These are phyloP conservation scores for Idaea biselata DNA, from an alignment of 2,888 invertebrate genomes.

Conservation along the genomic window DNA sequence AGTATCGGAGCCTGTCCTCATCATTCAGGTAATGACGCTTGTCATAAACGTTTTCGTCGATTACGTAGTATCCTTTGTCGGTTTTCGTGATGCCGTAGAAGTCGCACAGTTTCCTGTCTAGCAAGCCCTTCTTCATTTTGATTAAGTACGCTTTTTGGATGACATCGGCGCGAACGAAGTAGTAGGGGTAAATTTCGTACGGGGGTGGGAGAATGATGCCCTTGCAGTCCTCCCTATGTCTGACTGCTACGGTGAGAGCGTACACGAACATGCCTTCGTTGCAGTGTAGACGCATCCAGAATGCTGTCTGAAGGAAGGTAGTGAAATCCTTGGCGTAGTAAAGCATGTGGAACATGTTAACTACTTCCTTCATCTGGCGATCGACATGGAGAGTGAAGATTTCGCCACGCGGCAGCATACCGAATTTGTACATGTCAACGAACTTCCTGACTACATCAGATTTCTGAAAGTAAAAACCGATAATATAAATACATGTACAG, in stretches of 20 bases:
- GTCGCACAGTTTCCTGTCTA: slow-evolving; percentile 73
- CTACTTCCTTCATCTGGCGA: slow-evolving; percentile 73
- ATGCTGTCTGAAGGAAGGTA: slow-evolving; percentile 72
- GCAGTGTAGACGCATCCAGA: slow-evolving; percentile 74
- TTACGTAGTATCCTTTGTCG: slow-evolving; percentile 77
- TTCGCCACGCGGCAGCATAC: slow-evolving; percentile 78
- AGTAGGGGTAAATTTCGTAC: slow-evolving; percentile 83
- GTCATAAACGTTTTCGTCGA: slow-evolving; percentile 84
- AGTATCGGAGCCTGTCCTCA: slow-evolving; percentile 82
- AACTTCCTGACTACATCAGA: slow-evolving; percentile 80
- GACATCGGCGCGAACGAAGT: slow-evolving; percentile 84
- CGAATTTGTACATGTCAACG: slow-evolving; percentile 71
- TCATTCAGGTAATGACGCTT: slow-evolving; percentile 72
- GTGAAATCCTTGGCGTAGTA: slow-evolving; percentile 77
- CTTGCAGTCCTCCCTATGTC: slow-evolving; percentile 74
- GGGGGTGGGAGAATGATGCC: slow-evolving; percentile 77
- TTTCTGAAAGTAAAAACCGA: slow-evolving; percentile 56
- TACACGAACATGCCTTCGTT: slow-evolving; percentile 82
- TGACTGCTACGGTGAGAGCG: slow-evolving; percentile 74
- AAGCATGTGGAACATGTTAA: slow-evolving; percentile 75
- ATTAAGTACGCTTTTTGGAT: slow-evolving; percentile 78
- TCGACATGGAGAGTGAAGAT: slow-evolving; percentile 74
- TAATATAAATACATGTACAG: neutral
- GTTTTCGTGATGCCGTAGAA: slow-evolving; percentile 74
- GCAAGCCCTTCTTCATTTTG: slow-evolving; percentile 73